Base-by-base conservation (phyloP, 2,888 invertebrate species). In the Caenorhabditis becei region DNA sequence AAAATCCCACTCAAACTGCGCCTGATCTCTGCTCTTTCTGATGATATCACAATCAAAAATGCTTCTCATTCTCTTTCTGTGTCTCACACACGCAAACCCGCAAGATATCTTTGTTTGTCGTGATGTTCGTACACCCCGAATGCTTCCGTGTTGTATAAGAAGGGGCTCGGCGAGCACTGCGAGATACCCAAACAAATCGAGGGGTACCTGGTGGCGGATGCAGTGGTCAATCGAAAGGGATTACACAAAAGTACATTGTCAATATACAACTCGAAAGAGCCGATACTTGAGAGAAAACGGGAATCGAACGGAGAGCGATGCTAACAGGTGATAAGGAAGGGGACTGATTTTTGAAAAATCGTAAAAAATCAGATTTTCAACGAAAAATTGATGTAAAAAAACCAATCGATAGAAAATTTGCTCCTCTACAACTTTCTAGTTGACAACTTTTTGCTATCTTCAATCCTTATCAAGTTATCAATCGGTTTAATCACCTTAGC, bases 201-300 rank as follows among this genome's bases (percentile, higher is more conserved):
- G 14, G 24, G n/a, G 28, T 49, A 37, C 53, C 35, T 53, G 47
- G 63, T 18, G 26, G 53, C 14, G 53, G 18, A 26, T 3, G 49
- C 1, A 26, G 32, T 20, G 49, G 51, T 53, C 37, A 51, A 35
- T 51, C 18, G 28, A 28, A 53, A 44, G 26, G 59, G 78, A 65
- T 78, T 71, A 72, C 78, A 78, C 69, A 67, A 80, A 80, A 80
- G 80, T 80, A 80, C 80, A 80, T 54, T 80, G 69, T 74, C 49
- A 67, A 74, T 41, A 79, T 18, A 53, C 53, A 44, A 41, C 2
- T 2, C 41, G 2, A 32, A 10, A 4, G 5, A 32, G 32, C 41
- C 41, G 2, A 14, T 41, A 41, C 41, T 41, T 41, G 41, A 41
- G 41, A 32, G 32, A 41, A 41, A 41, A 2, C 11, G 41, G 41